Evolutionary conservation across 2,888 invertebrate genomes (phyloP), one percentile per base, ranked within the genome.

Genomic region (Merodon equestris): DNA sequence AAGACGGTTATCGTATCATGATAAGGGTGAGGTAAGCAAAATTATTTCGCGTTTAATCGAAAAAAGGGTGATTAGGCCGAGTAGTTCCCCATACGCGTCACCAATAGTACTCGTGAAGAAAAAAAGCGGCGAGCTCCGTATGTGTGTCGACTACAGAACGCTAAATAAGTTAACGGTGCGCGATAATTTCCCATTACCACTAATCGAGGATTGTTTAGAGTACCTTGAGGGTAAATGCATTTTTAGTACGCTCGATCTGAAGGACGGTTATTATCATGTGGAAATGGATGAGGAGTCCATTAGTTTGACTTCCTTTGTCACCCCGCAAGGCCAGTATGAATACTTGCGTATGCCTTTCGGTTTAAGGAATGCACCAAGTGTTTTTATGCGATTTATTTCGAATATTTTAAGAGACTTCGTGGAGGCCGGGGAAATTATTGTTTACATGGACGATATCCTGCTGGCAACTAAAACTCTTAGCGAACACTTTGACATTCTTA

Each of bases 361-460:
- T 7, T 7, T 19, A 1, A 48, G n/a, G n/a, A 27, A 48, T 9
- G 7, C 48, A 1, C 48, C 48, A 7, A 18, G 48, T 7, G 48
- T 48, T 1, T 48, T 48, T n/a, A 18, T 19, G n/a, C 2, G 48
- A 4, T 19, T 48, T n/a, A 38, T 17, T n/a, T 13, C 36, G 1
- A 13, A 17, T 0, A 18, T 36, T 2, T 18, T 63, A n/a, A 50
- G 13, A 7, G 14, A 12, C 1, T 17, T 53, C 10, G 44, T 34
- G 1, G 42, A 38, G 0, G 9, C 9, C 0, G 4, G 14, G 1
- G 12, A 19, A 9, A 50, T 81, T 15, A 54, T 63, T 9, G 57
- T 77, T 17, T 72, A 77, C 44, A 67, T 72, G 34, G 72, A 77
- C 47, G 72, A 77, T 14, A 77, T 77, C 27, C 13, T 77, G 10